A percentile compares a stretch with the other conserved stretches of the same genome.
phyloP scores from a whole-genome alignment of 2,797 vertebrate genomes.

The Lepus townsendii region DNA sequence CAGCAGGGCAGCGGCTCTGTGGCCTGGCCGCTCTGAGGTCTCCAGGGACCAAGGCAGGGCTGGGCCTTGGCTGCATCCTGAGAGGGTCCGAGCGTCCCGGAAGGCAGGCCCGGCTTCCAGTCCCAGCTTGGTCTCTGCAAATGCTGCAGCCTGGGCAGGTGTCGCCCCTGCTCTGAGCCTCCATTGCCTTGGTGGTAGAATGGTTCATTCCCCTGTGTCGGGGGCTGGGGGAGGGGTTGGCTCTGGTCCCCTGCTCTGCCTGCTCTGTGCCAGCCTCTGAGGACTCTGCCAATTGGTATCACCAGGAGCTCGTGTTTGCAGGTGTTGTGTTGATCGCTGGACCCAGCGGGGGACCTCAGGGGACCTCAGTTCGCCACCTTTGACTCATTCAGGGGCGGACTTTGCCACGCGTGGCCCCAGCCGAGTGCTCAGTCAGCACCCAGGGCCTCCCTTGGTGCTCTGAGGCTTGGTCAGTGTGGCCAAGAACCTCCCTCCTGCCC shows the following conservation, averaged over 20 bases:
- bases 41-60: background rate
- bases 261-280: background rate
- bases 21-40: background rate
- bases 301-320: background rate
- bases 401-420: background rate
- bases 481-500: background rate
- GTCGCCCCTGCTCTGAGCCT: background rate
- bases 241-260: background rate
- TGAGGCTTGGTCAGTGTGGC: background rate
- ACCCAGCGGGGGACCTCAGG: background rate
- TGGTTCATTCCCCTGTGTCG: background rate
- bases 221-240: background rate
- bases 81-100: background rate
- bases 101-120: background rate
- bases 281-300: background rate
- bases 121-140: background rate
- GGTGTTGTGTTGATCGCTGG: background rate
- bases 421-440: background rate
- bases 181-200: background rate
- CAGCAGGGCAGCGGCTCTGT: background rate
- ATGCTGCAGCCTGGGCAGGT: background rate
- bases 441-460: background rate
- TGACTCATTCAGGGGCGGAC: accelerated
- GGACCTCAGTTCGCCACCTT: background rate
- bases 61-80: background rate